A percentile compares a stretch with the other conserved stretches of the same genome.
Conservation (phyloP, 2,888 invertebrate genomes). For the Cremastobaeus sp. region DNA sequence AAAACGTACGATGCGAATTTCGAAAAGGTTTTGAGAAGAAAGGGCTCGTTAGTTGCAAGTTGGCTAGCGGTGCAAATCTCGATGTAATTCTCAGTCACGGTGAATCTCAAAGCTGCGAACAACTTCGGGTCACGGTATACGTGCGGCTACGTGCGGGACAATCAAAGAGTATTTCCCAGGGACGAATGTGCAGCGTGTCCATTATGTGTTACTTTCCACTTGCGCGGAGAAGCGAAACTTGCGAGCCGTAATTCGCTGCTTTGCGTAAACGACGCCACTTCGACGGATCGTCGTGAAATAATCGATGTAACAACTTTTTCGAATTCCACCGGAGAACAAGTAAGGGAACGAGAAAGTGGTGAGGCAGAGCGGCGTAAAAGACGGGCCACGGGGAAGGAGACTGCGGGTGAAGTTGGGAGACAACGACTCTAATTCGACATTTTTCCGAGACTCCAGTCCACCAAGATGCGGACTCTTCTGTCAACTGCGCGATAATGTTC, state of each 20-base stretch:
- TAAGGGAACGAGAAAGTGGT: no score
- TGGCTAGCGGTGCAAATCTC: conserved; percentile 64
- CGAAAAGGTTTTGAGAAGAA: conserved; percentile 62
- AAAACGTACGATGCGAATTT: conserved; percentile 59
- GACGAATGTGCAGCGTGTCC: conserved; percentile 43
- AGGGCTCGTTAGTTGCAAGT: conserved; percentile 63
- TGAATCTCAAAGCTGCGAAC: conserved; percentile 55
- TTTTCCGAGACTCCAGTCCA: conserved; percentile 11
- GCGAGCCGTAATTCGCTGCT: conserved; percentile 5
- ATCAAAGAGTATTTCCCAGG: conserved; percentile 48
- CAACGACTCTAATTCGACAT: conserved; percentile 6
- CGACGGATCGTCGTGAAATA: no score
- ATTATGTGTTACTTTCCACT: conserved; percentile 45
- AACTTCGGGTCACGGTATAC: conserved; percentile 41
- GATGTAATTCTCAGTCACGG: conserved; percentile 62
- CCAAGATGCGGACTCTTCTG: conserved; percentile 23
- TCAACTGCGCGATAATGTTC: conserved; percentile 51
- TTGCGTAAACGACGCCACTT: no score
- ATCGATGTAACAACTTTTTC: no score
- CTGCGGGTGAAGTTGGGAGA: background rate
- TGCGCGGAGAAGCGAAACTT: conserved; percentile 26
- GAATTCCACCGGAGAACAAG: no score
- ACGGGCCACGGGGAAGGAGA: no score
- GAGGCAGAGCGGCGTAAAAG: no score
- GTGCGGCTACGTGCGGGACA: conserved; percentile 48